phyloP scores from a whole-genome alignment of 2,888 invertebrate species.

The Galerucella nymphaeae region DNA sequence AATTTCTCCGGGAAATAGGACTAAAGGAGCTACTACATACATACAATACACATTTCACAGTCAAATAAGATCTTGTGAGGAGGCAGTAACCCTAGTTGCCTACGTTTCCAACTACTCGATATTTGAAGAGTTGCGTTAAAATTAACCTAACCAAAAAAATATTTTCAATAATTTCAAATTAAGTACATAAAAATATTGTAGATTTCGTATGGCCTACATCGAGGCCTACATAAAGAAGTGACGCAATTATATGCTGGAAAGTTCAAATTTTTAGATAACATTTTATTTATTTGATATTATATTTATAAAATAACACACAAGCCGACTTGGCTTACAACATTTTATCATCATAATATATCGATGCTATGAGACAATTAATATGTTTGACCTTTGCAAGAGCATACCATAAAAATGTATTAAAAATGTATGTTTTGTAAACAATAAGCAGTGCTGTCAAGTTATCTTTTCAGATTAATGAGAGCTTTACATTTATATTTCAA shows the following conservation, averaged over 20 bases:
- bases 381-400: conserved; percentile 1
- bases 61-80: too few species aligned
- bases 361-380: conserved; percentile 11
- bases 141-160: too few species aligned
- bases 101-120: too few species aligned
- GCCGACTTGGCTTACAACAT: not conserved
- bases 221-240: not conserved
- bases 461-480: not conserved
- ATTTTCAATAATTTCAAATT: too few species aligned
- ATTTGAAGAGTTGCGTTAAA: too few species aligned
- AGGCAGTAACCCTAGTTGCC: too few species aligned
- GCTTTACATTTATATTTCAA: not conserved
- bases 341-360: conserved; percentile 2
- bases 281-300: not conserved
- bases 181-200: not conserved
- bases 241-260: not conserved
- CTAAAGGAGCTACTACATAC: too few species aligned
- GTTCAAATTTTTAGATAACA: not conserved
- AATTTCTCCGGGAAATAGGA: too few species aligned
- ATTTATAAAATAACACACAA: conserved; percentile 12
- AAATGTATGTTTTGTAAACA: not conserved
- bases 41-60: too few species aligned
- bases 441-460: not conserved
- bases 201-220: not conserved
- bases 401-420: not conserved